Base-by-base conservation (phyloP, 2,113 vertebrate species). In the Corythoichthys intestinalis region DNA sequence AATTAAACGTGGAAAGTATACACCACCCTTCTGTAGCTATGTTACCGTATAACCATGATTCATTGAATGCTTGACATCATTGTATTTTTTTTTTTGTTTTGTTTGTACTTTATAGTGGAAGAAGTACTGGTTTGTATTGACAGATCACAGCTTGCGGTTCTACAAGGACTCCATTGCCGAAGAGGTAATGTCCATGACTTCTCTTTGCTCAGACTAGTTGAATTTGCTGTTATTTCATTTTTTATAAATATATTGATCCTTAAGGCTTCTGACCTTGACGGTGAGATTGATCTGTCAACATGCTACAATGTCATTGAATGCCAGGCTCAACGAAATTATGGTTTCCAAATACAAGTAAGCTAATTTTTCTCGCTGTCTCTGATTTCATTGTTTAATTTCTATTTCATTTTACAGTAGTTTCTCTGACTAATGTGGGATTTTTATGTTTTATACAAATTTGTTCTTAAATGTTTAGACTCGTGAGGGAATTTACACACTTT, bases 91-190 rank as follows among this genome's bases (percentile, higher is more conserved):
- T 28, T 1, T 28, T 28, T 28, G 1, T 63, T 28, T 1, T 11
- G n/a, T 64, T 13, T 59, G 46, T n/a, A 5, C 56, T 49, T 67
- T 66, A 0, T 28, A 93, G 93, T 94, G 93, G 92, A 93, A 92
- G 84, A 94, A 94, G 69, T 93, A 85, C 83, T 94, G 93, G 93
- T 94, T 94, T 77, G 92, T 94, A 63, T 71, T 94, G 77, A 93
- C 92, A 0, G 93, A 93, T 76, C 92, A 93, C 87, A 93, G 91
- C 62, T 87, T 94, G 17, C 84, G 91, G 76, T 94, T 93, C 83
- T 94, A 93, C 77, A 93, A 92, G 80, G 93, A 94, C 70, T 94
- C 93, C 0, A 92, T 93, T 9, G 93, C 92, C 60, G 92, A 94
- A 65, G 93, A 94, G 89, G 93, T 94, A 68, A 80, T 38, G 15